phyloP scores from a whole-genome alignment of 2,888 invertebrate genomes.

The Arge pagana region DNA sequence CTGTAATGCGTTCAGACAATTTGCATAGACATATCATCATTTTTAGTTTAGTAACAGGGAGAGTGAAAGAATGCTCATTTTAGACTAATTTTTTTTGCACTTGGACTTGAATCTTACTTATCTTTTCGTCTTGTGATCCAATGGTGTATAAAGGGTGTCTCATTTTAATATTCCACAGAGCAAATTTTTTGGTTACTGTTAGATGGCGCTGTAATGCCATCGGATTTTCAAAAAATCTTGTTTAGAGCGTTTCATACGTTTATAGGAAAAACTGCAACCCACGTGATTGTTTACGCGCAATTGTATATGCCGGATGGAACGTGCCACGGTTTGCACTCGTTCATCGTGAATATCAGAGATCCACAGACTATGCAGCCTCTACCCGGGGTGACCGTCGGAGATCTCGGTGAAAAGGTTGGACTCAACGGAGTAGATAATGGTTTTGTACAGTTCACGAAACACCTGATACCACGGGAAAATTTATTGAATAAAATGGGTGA shows the following conservation, averaged over 20 bases:
- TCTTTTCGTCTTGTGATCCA: too few relatives aligned
- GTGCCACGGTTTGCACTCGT: constrained; percentile 85
- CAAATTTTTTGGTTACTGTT: too few relatives aligned
- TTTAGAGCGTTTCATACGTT: constrained; percentile 34
- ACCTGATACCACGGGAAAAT: constrained; percentile 77
- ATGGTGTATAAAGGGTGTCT: too few relatives aligned
- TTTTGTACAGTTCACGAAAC: constrained; percentile 78
- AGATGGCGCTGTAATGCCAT: too few relatives aligned
- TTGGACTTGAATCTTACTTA: too few relatives aligned
- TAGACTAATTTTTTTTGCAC: not conserved
- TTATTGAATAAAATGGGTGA: constrained; percentile 86
- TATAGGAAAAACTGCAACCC: constrained; percentile 79
- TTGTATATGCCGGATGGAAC: constrained; percentile 76
- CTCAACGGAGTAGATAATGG: constrained; percentile 95
- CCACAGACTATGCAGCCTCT: constrained; percentile 71
- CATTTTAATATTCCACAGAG: too few relatives aligned
- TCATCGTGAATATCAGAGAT: constrained; percentile 85
- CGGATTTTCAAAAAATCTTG: not conserved
- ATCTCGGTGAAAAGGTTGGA: constrained; percentile 91
- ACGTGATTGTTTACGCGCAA: constrained; percentile 87
- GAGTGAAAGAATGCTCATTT: too few relatives aligned
- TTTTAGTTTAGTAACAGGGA: too few relatives aligned
- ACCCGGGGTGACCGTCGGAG: constrained; percentile 85
- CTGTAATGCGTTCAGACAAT: too few relatives aligned
- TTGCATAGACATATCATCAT: too few relatives aligned